Evolutionary conservation across 2,797 vertebrate genomes (phyloP).

Genomic region (Tangara arthus): DNA sequence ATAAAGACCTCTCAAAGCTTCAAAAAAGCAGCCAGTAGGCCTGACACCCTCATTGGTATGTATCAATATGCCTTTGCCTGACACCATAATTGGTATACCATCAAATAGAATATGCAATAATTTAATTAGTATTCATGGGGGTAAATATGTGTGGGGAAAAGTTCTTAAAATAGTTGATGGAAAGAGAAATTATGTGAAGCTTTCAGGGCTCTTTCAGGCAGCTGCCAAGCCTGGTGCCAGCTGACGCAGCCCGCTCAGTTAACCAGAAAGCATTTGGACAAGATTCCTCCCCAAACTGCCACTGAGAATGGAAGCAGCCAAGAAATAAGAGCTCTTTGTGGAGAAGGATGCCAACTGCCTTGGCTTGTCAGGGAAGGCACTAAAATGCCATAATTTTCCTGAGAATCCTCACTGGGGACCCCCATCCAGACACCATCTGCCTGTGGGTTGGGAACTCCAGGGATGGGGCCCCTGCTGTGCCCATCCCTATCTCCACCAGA

Average conservation of each 20-base stretch:
- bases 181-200: neutral
- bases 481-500: neutral
- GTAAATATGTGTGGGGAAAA: neutral
- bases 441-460: neutral
- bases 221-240: neutral
- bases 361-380: neutral
- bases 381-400: rapidly evolving
- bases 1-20: neutral
- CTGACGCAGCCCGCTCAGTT: neutral
- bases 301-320: neutral
- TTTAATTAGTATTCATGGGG: constrained; percentile 19
- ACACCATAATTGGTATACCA: neutral
- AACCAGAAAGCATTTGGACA: neutral
- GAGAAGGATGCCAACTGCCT: neutral
- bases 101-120: neutral
- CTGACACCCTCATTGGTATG: neutral
- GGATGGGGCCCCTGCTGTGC: neutral
- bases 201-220: neutral
- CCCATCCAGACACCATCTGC: neutral
- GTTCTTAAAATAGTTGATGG: constrained; percentile 2
- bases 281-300: neutral
- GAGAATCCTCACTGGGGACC: neutral
- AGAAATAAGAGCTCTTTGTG: neutral
- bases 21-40: neutral
- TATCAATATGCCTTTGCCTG: neutral